phyloP scores from a whole-genome alignment of 2,797 vertebrate species.

The Luscinia luscinia region DNA sequence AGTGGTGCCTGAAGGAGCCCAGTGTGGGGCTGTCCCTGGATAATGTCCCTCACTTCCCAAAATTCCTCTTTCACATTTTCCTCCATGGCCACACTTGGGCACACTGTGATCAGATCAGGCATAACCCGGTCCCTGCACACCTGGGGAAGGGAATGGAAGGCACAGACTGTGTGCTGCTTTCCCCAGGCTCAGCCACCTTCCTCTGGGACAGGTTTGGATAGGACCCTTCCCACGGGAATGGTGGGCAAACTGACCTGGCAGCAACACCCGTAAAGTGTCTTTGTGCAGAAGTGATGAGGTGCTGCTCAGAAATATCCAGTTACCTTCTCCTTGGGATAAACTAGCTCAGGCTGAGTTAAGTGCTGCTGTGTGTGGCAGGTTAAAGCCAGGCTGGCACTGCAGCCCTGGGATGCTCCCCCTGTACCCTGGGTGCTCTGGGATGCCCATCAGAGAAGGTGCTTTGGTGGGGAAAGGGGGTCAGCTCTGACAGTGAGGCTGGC shows the following conservation, averaged over 20 bases:
- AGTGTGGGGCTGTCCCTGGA: neutral
- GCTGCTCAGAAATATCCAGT: neutral
- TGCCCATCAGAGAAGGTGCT: neutral
- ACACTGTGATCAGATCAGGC: rapidly evolving
- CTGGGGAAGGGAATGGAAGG: neutral
- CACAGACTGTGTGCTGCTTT: neutral
- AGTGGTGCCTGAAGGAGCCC: neutral
- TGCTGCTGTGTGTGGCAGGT: neutral
- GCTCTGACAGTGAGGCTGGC: neutral
- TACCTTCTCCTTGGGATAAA: neutral
- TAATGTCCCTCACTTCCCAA: neutral
- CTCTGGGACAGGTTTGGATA: rapidly evolving
- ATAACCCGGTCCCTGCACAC: neutral
- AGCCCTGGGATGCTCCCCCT: neutral
- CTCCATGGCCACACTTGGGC: neutral
- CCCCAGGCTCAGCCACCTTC: neutral
- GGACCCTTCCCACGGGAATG: rapidly evolving
- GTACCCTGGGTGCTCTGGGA: neutral
- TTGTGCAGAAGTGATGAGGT: neutral
- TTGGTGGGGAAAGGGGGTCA: neutral
- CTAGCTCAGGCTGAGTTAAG: neutral
- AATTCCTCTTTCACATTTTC: neutral
- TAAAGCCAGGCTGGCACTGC: neutral
- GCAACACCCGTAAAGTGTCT: neutral
- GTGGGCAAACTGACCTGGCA: neutral